Base-by-base conservation (phyloP, 1,140 invertebrate genomes). In the Cydia strobilella region DNA sequence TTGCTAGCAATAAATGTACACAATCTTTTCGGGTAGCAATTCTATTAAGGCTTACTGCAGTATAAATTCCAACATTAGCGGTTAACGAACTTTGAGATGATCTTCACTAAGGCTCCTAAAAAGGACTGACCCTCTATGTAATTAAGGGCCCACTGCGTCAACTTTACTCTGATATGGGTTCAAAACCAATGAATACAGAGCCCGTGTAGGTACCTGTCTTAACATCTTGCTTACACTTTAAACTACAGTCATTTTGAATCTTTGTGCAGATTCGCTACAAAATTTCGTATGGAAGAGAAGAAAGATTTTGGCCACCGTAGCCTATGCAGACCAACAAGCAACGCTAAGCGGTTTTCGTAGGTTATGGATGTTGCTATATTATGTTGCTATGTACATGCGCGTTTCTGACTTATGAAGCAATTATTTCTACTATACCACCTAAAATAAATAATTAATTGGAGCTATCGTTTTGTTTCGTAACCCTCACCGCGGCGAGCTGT, bases 131-230 rank as follows among this genome's bases (percentile, higher is more conserved):
- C 80, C 75, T 81, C 77, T 83, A 80, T 80, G 82, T 86, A 87
- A 86, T 87, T 87, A 86, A 86, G 81, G 78, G 74, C 77, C 76
- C 82, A 76, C 78, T 84, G 82, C 81, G 78, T 83, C 80, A 86
- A 87, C 80, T 89, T 86, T 82, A 69, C 77, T 80, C 75, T 86
- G 82, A 86, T 82, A 82, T 86, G 84, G 81, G 78, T 81, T 82
- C 78, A 79, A 81, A 84, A 79, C 77, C 80, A 79, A 81, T 74
- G 74, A 74, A 77, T 78, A 81, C 74, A 42, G n/a, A 66, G 59
- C 23, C 65, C 65, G 15, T 77, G 73, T n/a, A n/a, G n/a, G n/a
- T 81, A 79, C 51, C 77, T 79, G 76, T 39, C 65, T 10, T 42
- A 69, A 42, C 65, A 69, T 69, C 31, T 69, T 18, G 65, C 6